Conservation (phyloP, 2,797 vertebrate species). For the Cuniculus paca region DNA sequence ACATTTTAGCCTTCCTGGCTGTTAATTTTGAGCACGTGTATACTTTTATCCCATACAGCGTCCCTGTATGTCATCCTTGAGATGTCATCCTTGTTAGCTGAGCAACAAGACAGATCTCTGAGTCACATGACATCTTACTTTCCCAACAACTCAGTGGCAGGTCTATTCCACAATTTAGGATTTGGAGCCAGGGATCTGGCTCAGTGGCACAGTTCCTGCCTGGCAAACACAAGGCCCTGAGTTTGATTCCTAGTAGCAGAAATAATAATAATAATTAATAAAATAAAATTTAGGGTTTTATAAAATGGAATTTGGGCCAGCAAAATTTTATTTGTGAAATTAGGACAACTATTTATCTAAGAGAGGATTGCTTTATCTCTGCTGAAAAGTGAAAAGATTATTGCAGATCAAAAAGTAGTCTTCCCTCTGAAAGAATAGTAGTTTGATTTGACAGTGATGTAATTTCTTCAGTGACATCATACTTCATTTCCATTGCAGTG, state of each 20-base stretch:
- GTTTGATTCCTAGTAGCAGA: too few species aligned
- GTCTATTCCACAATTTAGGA: background rate
- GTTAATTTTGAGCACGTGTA: background rate
- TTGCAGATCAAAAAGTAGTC: background rate
- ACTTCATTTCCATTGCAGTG: conserved; percentile 87
- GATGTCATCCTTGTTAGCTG: background rate
- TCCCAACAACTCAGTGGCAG: background rate
- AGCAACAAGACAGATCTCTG: background rate
- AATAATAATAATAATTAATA: too few species aligned
- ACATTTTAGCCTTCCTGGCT: background rate
- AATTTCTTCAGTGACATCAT: conserved; percentile 5
- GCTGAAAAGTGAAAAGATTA: background rate
- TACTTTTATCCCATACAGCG: background rate
- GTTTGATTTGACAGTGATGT: background rate
- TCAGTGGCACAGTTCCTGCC: too few species aligned
- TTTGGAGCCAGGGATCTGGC: background rate
- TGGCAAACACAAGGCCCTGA: too few species aligned
- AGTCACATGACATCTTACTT: background rate
- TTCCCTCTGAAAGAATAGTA: background rate
- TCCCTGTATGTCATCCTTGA: background rate
- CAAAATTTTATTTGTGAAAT: background rate
- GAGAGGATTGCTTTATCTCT: background rate
- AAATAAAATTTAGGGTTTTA: background rate
- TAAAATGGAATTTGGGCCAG: conserved; percentile 1
- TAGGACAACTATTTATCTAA: conserved; percentile 27